phyloP scores from a whole-genome alignment of 2,113 vertebrate species.

The Lichenostomus cassidix region DNA sequence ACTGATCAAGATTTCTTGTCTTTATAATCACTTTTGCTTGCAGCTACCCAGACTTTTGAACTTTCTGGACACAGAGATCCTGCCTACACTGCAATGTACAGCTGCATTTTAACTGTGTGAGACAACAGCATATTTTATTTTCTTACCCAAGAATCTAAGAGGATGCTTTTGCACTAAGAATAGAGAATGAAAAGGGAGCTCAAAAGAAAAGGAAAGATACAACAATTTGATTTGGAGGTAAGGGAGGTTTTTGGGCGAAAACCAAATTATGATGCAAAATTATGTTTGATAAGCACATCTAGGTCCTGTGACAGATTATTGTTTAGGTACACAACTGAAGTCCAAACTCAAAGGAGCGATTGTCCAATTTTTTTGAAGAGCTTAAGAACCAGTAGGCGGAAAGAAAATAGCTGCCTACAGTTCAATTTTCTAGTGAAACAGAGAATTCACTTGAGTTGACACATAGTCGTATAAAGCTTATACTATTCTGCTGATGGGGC shows the following conservation, averaged over 20 bases:
- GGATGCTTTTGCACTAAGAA: not conserved
- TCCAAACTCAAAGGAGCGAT: not conserved
- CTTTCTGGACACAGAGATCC: not conserved
- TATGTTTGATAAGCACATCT: not conserved
- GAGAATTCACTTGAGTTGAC: not conserved
- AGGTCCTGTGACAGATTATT: not conserved
- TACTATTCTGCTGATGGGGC: not conserved
- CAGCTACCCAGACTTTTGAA: not conserved
- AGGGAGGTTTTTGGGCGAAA: fast-evolving
- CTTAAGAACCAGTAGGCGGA: not conserved
- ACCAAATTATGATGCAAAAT: not conserved
- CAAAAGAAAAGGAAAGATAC: not conserved
- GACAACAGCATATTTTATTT: not conserved
- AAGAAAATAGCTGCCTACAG: not conserved
- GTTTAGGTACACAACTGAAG: not conserved
- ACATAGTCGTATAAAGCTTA: fast-evolving
- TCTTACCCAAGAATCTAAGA: not conserved
- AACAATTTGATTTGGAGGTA: not conserved
- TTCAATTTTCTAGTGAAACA: not conserved
- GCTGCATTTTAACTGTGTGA: fast-evolving
- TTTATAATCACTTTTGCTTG: not conserved
- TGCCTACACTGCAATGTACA: not conserved
- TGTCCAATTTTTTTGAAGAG: not conserved
- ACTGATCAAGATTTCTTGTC: not conserved
- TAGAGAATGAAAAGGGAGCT: not conserved